Evolutionary conservation across 2,797 vertebrate species (phyloP).

Genomic region (Trachurus trachurus): DNA sequence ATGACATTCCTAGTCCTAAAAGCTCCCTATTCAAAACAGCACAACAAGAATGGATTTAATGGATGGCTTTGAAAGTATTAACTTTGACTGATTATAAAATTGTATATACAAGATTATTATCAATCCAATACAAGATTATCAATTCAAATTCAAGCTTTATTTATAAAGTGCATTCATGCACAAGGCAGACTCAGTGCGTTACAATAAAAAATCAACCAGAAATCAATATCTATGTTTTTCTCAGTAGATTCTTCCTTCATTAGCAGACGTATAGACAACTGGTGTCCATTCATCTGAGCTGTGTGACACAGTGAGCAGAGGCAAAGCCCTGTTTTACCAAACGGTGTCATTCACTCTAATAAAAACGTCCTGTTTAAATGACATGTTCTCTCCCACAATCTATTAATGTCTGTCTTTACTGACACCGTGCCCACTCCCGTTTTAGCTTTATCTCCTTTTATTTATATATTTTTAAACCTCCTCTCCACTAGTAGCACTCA

Average conservation of each 20-base stretch:
- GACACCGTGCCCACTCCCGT: conserved; percentile 54
- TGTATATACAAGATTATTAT: no score
- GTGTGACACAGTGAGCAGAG: conserved; percentile 69
- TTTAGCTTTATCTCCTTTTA: conserved; percentile 52
- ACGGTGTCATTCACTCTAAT: conserved; percentile 71
- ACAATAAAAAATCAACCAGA: no score
- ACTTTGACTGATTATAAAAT: no score
- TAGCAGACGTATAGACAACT: conserved; percentile 54
- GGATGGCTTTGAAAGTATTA: no score
- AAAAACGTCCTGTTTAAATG: conserved; percentile 75
- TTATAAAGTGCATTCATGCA: no score
- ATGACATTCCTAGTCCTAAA: no score
- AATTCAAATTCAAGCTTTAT: no score
- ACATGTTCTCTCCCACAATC: conserved; percentile 70
- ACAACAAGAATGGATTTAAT: no score
- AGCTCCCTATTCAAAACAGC: no score
- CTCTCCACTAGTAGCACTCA: background rate
- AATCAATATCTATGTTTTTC: no score
- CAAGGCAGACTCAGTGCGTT: no score
- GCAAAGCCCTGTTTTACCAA: conserved; percentile 70
- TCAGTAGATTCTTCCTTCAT: background rate
- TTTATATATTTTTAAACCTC: background rate
- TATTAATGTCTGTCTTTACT: conserved; percentile 74
- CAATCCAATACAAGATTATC: no score
- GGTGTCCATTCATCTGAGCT: conserved; percentile 64